These are phyloP conservation scores for Melanostigma gelatinosum DNA, from an alignment of 2,113 vertebrate species.

Conservation along the genomic window DNA sequence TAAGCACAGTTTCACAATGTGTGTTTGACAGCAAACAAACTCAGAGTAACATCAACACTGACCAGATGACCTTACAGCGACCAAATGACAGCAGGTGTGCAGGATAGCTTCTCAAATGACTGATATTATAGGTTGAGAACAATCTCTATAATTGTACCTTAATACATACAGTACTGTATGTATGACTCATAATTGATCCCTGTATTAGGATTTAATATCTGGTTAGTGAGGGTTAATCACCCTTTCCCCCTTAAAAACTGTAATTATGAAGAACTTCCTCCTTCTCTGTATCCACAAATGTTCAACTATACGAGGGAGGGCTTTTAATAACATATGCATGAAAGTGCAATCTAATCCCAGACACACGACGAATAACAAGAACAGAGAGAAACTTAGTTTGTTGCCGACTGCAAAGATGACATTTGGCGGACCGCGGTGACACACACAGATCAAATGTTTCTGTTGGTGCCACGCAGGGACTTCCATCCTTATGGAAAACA, in stretches of 20 bases:
- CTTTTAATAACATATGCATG: constrained; percentile 14
- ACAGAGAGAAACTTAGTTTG: neutral
- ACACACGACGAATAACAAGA: constrained; percentile 3
- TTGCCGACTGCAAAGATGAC: neutral
- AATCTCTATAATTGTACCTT: constrained; percentile 14
- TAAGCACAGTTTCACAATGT: constrained; percentile 48
- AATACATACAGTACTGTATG: constrained; percentile 14
- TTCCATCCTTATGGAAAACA: constrained; percentile 56
- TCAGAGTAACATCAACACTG: constrained; percentile 48
- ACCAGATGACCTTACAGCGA: constrained; percentile 53
- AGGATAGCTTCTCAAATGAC: neutral
- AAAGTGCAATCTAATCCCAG: neutral
- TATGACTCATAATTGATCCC: constrained; percentile 24
- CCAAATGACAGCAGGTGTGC: constrained; percentile 27
- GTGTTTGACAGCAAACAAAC: constrained; percentile 74
- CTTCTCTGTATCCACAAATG: constrained; percentile 33
- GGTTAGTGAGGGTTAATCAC: constrained; percentile 20
- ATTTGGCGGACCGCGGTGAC: constrained; percentile 3
- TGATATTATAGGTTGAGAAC: constrained; percentile 5
- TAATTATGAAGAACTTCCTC: constrained; percentile 60
- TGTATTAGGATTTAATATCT: constrained; percentile 26
- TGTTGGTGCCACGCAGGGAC: constrained; percentile 13
- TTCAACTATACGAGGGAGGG: constrained; percentile 11
- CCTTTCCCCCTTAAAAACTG: constrained; percentile 44
- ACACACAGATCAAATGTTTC: constrained; percentile 32